Evolutionary conservation across 2,888 invertebrate species (phyloP).

Genomic region (Monochamus alternatus): DNA sequence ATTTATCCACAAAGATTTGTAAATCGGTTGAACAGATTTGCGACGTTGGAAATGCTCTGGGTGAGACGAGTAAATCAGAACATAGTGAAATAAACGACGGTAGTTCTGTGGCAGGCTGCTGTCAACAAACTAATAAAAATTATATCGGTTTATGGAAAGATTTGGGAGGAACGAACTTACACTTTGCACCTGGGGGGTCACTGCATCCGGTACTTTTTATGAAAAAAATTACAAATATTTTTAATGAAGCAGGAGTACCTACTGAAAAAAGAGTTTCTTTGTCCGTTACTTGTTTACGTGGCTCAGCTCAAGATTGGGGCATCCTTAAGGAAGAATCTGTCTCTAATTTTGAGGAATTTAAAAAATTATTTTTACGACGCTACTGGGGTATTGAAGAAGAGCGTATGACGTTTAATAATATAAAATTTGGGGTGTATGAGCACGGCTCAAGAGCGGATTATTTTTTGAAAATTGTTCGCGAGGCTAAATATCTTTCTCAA

Average conservation of each 20-base stretch:
- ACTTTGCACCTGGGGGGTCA: constrained; percentile 22
- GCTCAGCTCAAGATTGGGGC: constrained; percentile 42
- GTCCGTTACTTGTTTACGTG: constrained; percentile 30
- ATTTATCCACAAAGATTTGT: neutral
- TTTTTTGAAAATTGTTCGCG: constrained; percentile 33
- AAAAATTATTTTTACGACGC: constrained; percentile 30
- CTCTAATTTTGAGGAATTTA: constrained; percentile 27
- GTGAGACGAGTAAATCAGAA: no score
- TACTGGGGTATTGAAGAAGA: constrained; percentile 41
- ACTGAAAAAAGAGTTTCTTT: constrained; percentile 27
- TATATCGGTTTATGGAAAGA: neutral
- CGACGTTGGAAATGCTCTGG: neutral
- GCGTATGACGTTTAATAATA: constrained; percentile 28
- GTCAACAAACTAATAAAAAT: neutral
- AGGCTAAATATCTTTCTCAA: constrained; percentile 29
- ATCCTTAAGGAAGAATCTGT: constrained; percentile 34
- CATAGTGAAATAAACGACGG: neutral
- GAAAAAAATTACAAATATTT: constrained; percentile 31
- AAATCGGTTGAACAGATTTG: neutral
- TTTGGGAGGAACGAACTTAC: constrained; percentile 16
- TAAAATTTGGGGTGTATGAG: constrained; percentile 36
- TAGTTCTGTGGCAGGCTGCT: neutral
- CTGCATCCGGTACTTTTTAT: constrained; percentile 39
- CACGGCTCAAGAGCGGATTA: constrained; percentile 34
- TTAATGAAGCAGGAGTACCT: constrained; percentile 41